phyloP scores from a whole-genome alignment of 2,797 vertebrate species.

The Enteromius paludinosus region DNA sequence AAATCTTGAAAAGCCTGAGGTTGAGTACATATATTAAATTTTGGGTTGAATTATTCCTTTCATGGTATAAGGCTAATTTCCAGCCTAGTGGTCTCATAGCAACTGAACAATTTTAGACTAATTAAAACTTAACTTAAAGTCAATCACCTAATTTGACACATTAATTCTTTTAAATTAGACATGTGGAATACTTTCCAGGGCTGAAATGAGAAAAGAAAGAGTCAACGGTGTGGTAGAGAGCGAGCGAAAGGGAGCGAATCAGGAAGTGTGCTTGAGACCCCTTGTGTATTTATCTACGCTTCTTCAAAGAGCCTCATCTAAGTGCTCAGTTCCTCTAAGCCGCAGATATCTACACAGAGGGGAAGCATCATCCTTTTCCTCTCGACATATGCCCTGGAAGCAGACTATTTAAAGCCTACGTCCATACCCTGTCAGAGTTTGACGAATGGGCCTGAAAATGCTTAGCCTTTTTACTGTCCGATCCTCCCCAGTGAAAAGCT shows the following conservation, averaged over 20 bases:
- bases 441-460: constrained; percentile 50
- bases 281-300: constrained; percentile 49
- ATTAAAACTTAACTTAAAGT: constrained; percentile 12
- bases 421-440: constrained; percentile 49
- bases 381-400: constrained; percentile 43
- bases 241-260: constrained; percentile 3
- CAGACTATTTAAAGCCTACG: constrained; percentile 43
- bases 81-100: constrained; percentile 46
- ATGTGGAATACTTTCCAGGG: constrained; percentile 16
- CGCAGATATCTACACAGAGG: constrained; percentile 45
- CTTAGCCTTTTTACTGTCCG: constrained; percentile 47
- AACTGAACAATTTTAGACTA: constrained; percentile 6
- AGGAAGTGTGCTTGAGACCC: constrained; percentile 49
- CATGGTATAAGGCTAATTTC: constrained; percentile 67
- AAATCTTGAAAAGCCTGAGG: background rate
- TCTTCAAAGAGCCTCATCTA: constrained; percentile 56
- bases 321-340: constrained; percentile 43
- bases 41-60: constrained; percentile 43
- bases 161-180: constrained; percentile 1
- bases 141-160: background rate
- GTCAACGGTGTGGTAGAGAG: background rate
- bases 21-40: background rate
- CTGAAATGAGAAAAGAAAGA: constrained; percentile 7
- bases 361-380: constrained; percentile 27
- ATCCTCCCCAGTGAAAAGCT: constrained; percentile 44